Base-by-base conservation (phyloP, 2,797 vertebrate species). In the Gadopsis bispinosus region DNA sequence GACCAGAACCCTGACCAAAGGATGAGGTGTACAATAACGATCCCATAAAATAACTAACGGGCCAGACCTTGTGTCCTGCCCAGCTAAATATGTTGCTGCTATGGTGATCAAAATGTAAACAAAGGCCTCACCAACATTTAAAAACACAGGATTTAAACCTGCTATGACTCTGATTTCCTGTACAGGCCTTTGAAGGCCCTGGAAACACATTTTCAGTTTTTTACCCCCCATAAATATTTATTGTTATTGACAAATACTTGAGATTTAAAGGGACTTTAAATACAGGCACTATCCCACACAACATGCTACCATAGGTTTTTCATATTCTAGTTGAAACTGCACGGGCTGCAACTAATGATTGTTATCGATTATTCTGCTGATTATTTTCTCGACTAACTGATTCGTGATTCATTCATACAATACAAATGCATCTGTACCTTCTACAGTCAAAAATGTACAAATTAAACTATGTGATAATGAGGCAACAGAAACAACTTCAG, bases 1-100 rank as follows among this genome's bases (percentile, higher is more conserved):
- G 79, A 41, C 33, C 31, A 75, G 51, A 79, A 62, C 71, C 66
- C 84, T 85, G 75, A 73, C 72, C 11, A 33, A 69, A 79, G 64
- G 76, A 81, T 68, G 53, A 75, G 41, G 4, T 73, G 56, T 20
- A 73, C 54, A 76, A 61, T 70, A 56, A 67, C n/a, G 45, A 4
- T 37, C 14, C 41, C 19, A 51, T 48, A 72, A 59, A 58, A 71
- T 29, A 47, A 20, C 39, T 20, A 31, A 22, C 31, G 37, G 26
- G 53, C 33, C 22, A 37, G 37, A 61, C 20, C 12, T 31, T 53
- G 22, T 75, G 33, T 68, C 39, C n/a, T 54, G 50, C 8, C 37
- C 39, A n/a, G 31, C 43, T 68, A 31, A 75, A 64, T 62, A 60
- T 51, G n/a, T 9, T 39, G 37, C 9, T 39, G 37, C 8, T 39